Evolutionary conservation across 2,888 invertebrate genomes (phyloP), one percentile per base, ranked within the genome.

Genomic region (Formica aserva): DNA sequence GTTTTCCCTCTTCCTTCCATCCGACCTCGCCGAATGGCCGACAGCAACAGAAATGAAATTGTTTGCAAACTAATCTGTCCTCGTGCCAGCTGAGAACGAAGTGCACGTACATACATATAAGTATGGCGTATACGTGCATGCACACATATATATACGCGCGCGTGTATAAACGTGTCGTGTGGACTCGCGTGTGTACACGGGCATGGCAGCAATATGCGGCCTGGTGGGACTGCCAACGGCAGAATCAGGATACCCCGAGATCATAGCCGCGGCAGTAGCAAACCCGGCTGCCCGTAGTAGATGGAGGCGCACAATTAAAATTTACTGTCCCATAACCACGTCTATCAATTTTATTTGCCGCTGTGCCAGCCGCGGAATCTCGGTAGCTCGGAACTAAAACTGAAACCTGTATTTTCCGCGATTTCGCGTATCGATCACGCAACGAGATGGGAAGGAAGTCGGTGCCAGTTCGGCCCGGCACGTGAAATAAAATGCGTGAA

Each of bases 251-350:
- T 88, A 87, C 82, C 86, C 83, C 86, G 83, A 82, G 87, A 89
- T 86, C 86, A 84, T 85, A 85, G 85, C 84, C 60, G 48, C 78
- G 78, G 69, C 83, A 55, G 82, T 84, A 84, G 74, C 82, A 84
- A 86, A 84, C 84, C 48, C 66, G 48, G 80, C 85, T 57, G 67
- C 55, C 72, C 83, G 81, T 76, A 48, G 57, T 57, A 78, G 85
- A 89, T 87, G 87, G 88, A 85, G 85, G 86, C 87, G 84, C 85
- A 86, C 91, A 89, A 92, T 92, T 92, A 92, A 92, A 92, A 92
- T 92, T 91, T 91, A 92, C 90, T 86, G 85, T 89, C 89, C 88
- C 87, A 87, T 89, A 90, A 89, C 89, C 89, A 78, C 85, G 87
- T 86, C 84, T 86, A 87, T 87, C 82, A 82, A 83, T 87, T 87